Evolutionary conservation across 2,797 vertebrate genomes (phyloP), one percentile per base, ranked within the genome.

Genomic region (Martes flavigula): DNA sequence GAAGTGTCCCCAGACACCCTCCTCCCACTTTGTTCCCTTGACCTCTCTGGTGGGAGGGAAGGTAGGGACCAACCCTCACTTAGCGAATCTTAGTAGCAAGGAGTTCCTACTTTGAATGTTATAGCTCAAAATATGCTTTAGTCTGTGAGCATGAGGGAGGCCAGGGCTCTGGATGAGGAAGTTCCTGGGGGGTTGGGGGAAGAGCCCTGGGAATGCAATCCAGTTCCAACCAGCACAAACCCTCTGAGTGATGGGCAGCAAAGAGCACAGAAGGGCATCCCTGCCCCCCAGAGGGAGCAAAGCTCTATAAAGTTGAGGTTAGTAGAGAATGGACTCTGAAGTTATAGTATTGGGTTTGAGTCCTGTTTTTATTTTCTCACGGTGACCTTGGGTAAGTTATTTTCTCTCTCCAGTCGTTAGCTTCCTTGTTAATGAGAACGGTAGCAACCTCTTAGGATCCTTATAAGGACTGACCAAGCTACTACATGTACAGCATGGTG

Each of bases 401-500:
- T 97, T 91, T 58, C 54, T 48, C 83, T 90, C 32, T 85, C 38
- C 23, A 85, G 27, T 32, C 48, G 32, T 83, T 87, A 78, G 58
- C 73, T 96, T 86, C 38, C 30, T 40, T 66, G 30, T 87, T 56
- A 75, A 25, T 73, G 64, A 32, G 48, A 82, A 87, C 27, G 87
- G 85, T 85, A 38, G 38, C n/a, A 95, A 95, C 40, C 64, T 97
- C 81, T 87, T 58, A 91, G 72, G 46, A 35, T 94, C 94, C 62
- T 81, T 90, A 18, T 66, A 60, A 96, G 72, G 51, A 56, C 87
- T 96, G 25, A 68, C 58, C 54, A 84, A 92, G 35, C n/a, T 78
- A 73, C 83, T 70, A 38, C 25, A 4, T 62, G 8, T 54, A 70
- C 83, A 87, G 35, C 68, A 43, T 23, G 23, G 56, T 58, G 9